Evolutionary conservation across 2,113 vertebrate genomes (phyloP).

Genomic region (Gymnogyps californianus): DNA sequence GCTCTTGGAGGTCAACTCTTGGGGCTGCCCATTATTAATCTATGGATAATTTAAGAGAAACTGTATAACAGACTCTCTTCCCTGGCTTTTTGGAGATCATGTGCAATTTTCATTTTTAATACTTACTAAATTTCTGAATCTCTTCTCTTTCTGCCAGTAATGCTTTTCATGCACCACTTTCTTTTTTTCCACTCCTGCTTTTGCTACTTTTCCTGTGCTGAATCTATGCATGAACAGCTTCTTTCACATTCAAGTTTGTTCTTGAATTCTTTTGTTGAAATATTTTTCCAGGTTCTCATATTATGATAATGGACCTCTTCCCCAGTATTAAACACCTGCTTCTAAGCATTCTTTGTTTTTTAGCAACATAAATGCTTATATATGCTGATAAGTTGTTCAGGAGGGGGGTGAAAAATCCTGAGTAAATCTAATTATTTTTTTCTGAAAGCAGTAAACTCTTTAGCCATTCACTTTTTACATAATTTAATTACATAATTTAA

Average conservation of each 20-base stretch:
- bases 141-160: background rate
- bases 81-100: background rate
- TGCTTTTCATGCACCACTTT: background rate
- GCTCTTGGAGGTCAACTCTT: background rate
- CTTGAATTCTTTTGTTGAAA: background rate
- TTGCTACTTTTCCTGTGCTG: background rate
- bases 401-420: background rate
- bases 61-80: background rate
- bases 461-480: background rate
- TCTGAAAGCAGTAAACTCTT: background rate
- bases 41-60: background rate
- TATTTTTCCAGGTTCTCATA: background rate
- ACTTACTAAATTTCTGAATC: background rate
- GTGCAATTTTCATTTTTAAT: background rate
- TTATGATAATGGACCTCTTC: background rate
- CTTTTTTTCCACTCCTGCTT: background rate
- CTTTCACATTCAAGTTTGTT: background rate
- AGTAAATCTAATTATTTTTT: background rate
- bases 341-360: background rate
- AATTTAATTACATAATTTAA: background rate
- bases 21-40: background rate
- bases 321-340: background rate
- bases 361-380: background rate
- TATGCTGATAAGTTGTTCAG: background rate
- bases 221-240: conserved; percentile 36